A percentile compares a stretch with the other conserved stretches of the same genome.
Conservation (phyloP, 2,888 invertebrate species). For the Xanthorhoe designata region DNA sequence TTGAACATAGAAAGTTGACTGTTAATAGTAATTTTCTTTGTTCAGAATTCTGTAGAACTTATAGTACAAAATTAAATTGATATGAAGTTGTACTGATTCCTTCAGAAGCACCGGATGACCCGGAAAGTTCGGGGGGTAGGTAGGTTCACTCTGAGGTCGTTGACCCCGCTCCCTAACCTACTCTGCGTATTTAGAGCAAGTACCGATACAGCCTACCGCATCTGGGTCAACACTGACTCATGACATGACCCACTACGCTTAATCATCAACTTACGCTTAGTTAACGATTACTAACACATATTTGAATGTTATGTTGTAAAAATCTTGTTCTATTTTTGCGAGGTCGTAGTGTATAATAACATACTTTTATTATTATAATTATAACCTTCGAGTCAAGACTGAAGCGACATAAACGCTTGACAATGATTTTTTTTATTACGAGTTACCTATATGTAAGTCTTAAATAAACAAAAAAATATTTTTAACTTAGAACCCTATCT, state of each 20-base stretch:
- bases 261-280: conserved; percentile 67
- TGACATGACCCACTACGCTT: conserved; percentile 68
- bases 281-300: conserved; percentile 52
- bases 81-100: conserved; percentile 25
- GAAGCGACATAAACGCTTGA: conserved; percentile 37
- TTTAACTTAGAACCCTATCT: not conserved
- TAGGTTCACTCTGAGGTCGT: conserved; percentile 69
- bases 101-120: conserved; percentile 53
- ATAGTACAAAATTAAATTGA: not conserved
- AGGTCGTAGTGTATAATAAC: conserved; percentile 47
- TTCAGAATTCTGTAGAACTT: not conserved
- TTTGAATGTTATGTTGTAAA: conserved; percentile 47
- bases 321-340: conserved; percentile 46
- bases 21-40: too few species aligned
- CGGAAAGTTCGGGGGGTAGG: conserved; percentile 65
- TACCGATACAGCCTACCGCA: conserved; percentile 75
- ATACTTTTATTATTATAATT: conserved; percentile 42
- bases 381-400: conserved; percentile 44
- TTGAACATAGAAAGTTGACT: too few species aligned
- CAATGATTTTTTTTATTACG: conserved; percentile 20
- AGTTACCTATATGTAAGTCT: not conserved
- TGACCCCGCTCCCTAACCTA: conserved; percentile 82
- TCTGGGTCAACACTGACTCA: conserved; percentile 80
- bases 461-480: not conserved
- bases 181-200: conserved; percentile 80